These are phyloP conservation scores for Sterrhoptilus dennistouni DNA, from an alignment of 2,113 vertebrate species.

Conservation along the genomic window DNA sequence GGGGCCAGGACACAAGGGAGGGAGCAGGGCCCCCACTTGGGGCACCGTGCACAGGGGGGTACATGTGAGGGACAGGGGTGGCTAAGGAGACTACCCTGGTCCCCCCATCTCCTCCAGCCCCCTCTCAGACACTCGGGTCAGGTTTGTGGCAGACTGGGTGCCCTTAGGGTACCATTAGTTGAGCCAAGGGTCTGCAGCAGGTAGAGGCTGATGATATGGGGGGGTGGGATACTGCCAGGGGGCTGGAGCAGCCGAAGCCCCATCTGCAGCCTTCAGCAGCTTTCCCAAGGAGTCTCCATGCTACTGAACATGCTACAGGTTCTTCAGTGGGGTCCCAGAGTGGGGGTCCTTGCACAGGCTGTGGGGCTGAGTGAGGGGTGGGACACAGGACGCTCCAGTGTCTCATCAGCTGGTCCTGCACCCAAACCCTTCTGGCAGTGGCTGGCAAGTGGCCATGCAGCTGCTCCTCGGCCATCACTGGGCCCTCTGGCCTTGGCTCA, in stretches of 20 bases:
- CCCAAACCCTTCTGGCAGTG: not conserved
- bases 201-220: fast-evolving
- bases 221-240: not conserved
- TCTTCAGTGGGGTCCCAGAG: not conserved
- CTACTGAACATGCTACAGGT: fast-evolving
- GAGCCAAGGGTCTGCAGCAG: not conserved
- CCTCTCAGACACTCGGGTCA: fast-evolving
- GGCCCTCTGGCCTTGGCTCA: not conserved
- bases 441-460: not conserved
- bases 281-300: not conserved
- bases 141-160: not conserved
- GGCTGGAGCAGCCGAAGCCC: not conserved
- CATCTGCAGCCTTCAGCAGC: not conserved
- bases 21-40: fast-evolving
- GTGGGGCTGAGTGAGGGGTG: not conserved
- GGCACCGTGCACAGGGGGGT: not conserved
- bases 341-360: not conserved
- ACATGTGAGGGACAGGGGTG: not conserved
- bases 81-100: not conserved
- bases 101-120: not conserved
- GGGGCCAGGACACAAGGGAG: no score
- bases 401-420: not conserved
- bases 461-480: fast-evolving
- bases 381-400: no score
- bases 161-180: not conserved